Conservation (phyloP, 1,140 invertebrate genomes). For the Idris sp. region DNA sequence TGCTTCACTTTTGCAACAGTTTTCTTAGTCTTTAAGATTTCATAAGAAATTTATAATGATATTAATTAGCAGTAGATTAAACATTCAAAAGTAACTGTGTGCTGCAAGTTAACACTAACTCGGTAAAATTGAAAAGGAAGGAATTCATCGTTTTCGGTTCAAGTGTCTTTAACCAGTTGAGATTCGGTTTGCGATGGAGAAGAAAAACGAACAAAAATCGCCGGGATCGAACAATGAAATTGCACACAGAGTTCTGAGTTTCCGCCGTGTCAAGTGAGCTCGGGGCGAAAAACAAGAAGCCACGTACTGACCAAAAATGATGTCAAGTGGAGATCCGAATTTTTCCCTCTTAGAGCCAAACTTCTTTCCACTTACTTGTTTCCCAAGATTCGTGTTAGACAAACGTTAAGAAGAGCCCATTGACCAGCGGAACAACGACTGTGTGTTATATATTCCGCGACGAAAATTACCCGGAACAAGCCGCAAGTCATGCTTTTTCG, state of each 20-base stretch:
- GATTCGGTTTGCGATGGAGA: constrained; percentile 51
- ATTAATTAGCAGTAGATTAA: constrained; percentile 25
- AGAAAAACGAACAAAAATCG: constrained; percentile 49
- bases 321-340: constrained; percentile 43
- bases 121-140: constrained; percentile 52
- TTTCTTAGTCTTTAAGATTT: too few relatives aligned
- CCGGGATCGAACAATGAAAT: constrained; percentile 54
- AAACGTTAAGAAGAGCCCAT: constrained; percentile 36
- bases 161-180: constrained; percentile 40
- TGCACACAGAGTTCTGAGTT: constrained; percentile 40
- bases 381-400: constrained; percentile 44
- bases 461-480: not conserved
- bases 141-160: constrained; percentile 62
- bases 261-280: constrained; percentile 39
- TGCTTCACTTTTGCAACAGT: too few relatives aligned
- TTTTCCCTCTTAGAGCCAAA: constrained; percentile 21
- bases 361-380: constrained; percentile 47
- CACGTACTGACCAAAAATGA: constrained; percentile 55
- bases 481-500: constrained; percentile 9
- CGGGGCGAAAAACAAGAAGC: constrained; percentile 35
- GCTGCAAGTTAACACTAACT: constrained; percentile 11
- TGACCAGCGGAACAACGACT: constrained; percentile 17
- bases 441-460: constrained; percentile 33
- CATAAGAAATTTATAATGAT: not conserved
- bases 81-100: constrained; percentile 31